A percentile compares a stretch with the other conserved stretches of the same genome.
Evolutionary conservation across 1,140 invertebrate species (phyloP).

Genomic region (Cyphomyrmex costatus): DNA sequence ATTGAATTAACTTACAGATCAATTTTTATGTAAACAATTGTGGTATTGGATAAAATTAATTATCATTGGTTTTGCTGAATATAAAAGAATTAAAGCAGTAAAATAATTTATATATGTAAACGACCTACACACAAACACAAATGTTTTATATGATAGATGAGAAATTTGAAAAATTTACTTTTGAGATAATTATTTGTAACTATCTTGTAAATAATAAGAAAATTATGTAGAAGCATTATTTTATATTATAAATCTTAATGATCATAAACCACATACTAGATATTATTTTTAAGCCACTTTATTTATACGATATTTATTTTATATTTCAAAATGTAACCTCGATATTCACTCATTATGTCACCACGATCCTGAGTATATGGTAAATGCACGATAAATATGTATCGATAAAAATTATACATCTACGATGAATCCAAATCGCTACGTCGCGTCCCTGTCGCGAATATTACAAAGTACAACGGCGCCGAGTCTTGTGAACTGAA

Average conservation of each 20-base stretch:
- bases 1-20: background rate
- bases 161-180: background rate
- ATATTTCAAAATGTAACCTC: background rate
- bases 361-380: background rate
- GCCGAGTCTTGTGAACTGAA: background rate
- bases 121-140: too few species aligned
- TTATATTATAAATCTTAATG: too few species aligned
- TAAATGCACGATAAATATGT: slow-evolving; percentile 31
- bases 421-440: slow-evolving; percentile 30
- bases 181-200: too few species aligned
- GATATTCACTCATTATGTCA: slow-evolving; percentile 1
- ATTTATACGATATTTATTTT: slow-evolving; percentile 18
- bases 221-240: slow-evolving; percentile 1
- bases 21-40: background rate
- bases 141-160: background rate
- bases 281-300: too few species aligned
- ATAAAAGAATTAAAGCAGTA: background rate
- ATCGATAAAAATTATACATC: slow-evolving; percentile 42
- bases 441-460: background rate
- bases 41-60: background rate
- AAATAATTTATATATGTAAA: background rate
- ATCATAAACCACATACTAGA: too few species aligned
- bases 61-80: background rate
- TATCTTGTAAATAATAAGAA: background rate
- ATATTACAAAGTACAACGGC: slow-evolving; percentile 57